Base-by-base conservation (phyloP, 2,888 invertebrate genomes). In the Amiota minor region DNA sequence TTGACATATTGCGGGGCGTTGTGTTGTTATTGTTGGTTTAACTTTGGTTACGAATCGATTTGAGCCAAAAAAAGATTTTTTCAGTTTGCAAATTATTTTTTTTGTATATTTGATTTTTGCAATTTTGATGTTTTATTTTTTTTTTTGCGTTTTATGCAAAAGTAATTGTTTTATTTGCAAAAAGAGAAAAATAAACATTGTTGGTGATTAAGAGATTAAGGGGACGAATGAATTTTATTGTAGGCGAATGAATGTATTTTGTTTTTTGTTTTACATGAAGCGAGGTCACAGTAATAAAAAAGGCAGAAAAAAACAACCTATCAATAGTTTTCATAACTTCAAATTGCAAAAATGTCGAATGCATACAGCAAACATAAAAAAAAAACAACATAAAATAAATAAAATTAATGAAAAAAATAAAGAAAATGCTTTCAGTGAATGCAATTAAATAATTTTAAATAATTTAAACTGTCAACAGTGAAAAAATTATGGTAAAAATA, bases 1-100 rank as follows among this genome's bases (percentile, higher is more conserved):
- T 79, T 79, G 79, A 78, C 69, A 78, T 76, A 77, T 77, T 76
- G 72, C 74, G 74, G 79, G 79, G 79, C 77, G 79, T 78, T 78
- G 50, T 53, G 49, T 18, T 73, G 74, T 72, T 59, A 16, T 20
- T 53, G 49, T 18, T 73, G 74, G 72, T 59, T 18, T 10, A 59
- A 20, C 59, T 59, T 59, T 20, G 59, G 59, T 59, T 59, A 20
- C 59, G 11, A 71, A 53, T 53, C 70, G 72, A 72, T 75, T 65
- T 65, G 55, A 74, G 65, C 75, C 75, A 75, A 74, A 75, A 70
- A 67, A 71, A 64, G 9, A 45, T 12, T 53, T 9, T 16, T 53
- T 53, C n/a, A n/a, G n/a, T 53, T 53, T 53, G 16, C 53, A 16
- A 14, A n/a, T n/a, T n/a, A n/a, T n/a, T 16, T 53, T 53, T 53